A percentile compares a stretch with the other conserved stretches of the same genome.
Conservation (phyloP, 2,888 invertebrate genomes). For the Athalia rosae region DNA sequence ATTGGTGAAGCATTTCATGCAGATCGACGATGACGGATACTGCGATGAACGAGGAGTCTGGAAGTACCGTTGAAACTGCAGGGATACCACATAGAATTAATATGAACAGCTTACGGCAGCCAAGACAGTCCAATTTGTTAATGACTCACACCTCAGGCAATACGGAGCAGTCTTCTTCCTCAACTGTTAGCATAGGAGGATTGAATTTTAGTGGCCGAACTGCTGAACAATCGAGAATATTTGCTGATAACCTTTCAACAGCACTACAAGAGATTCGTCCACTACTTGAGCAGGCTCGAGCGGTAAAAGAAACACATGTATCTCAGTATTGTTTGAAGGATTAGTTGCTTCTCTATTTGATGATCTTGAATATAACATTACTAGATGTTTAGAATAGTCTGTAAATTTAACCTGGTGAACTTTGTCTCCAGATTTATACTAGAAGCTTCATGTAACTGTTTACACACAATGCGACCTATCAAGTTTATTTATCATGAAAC, state of each 20-base stretch:
- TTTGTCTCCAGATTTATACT: constrained; percentile 72
- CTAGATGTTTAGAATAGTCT: too few relatives aligned
- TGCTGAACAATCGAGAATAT: constrained; percentile 59
- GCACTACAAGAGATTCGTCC: constrained; percentile 81
- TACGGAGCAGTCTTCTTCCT: constrained; percentile 44
- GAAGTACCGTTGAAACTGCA: background rate
- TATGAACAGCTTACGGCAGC: constrained; percentile 30
- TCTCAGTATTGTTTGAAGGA: constrained; percentile 3
- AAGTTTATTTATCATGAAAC: background rate
- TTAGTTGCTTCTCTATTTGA: too few relatives aligned
- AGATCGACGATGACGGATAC: constrained; percentile 35
- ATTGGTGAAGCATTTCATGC: background rate
- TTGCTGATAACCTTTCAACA: constrained; percentile 66
- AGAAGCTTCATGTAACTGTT: constrained; percentile 74
- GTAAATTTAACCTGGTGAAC: background rate
- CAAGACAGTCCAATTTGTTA: constrained; percentile 42
- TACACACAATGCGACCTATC: constrained; percentile 67
- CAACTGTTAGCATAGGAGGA: constrained; percentile 48
- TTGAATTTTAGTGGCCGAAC: constrained; percentile 52
- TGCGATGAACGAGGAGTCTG: background rate
- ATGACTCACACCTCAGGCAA: constrained; percentile 47
- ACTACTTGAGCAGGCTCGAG: constrained; percentile 79
- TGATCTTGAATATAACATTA: too few relatives aligned
- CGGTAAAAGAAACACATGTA: constrained; percentile 68
- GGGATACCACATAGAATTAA: constrained; percentile 33